Evolutionary conservation across 2,113 vertebrate species (phyloP).

Genomic region (Marcusenius ussheri): DNA sequence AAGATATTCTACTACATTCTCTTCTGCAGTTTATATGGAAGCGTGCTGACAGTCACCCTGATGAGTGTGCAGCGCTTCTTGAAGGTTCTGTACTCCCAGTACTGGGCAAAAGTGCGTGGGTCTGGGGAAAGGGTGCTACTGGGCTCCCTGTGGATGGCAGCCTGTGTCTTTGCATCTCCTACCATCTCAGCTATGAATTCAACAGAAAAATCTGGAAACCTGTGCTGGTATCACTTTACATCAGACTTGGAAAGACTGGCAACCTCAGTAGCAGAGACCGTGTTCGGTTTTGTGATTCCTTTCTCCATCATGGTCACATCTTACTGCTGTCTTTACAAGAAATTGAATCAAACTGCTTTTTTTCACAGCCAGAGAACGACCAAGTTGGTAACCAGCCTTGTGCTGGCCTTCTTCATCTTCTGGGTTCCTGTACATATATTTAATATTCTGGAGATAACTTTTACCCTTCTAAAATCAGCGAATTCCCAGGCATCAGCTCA

Average conservation of each 20-base stretch:
- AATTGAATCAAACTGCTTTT: slow-evolving; percentile 39
- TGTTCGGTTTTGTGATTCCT: slow-evolving; percentile 53
- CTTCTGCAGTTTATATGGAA: slow-evolving; percentile 51
- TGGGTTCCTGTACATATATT: slow-evolving; percentile 54
- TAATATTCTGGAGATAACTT: slow-evolving; percentile 42
- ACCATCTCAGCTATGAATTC: slow-evolving; percentile 38
- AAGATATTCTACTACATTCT: slow-evolving; percentile 43
- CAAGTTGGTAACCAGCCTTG: slow-evolving; percentile 43
- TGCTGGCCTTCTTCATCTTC: slow-evolving; percentile 49
- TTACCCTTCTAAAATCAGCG: too few relatives aligned
- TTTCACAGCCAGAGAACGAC: slow-evolving; percentile 30
- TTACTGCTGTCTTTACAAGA: slow-evolving; percentile 45
- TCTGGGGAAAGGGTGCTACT: slow-evolving; percentile 31
- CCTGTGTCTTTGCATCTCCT: slow-evolving; percentile 34
- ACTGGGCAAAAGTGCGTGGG: slow-evolving; percentile 33
- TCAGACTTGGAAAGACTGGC: slow-evolving; percentile 27
- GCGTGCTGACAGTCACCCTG: slow-evolving; percentile 48
- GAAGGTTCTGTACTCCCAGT: slow-evolving; percentile 41
- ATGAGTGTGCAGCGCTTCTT: slow-evolving; percentile 40
- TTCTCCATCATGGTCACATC: slow-evolving; percentile 50
- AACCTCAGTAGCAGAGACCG: slow-evolving; percentile 42
- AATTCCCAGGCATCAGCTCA: too few relatives aligned
- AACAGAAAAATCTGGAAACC: background rate
- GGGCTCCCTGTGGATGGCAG: slow-evolving; percentile 29
- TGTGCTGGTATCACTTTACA: slow-evolving; percentile 28